Conservation (phyloP, 2,797 vertebrate genomes). For the Prunella strophiata region DNA sequence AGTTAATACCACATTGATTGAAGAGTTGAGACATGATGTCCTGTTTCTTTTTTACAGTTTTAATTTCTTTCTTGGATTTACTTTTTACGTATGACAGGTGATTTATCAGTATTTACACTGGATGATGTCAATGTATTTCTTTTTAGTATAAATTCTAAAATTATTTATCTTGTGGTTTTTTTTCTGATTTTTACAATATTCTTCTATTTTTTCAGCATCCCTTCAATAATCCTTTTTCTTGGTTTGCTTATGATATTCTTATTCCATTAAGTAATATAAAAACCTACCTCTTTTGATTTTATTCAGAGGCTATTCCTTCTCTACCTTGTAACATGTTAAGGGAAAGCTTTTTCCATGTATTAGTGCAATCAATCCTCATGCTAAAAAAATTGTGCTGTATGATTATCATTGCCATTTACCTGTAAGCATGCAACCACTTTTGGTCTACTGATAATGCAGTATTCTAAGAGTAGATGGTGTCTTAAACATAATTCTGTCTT, state of each 20-base stretch:
- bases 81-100: background rate
- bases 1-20: background rate
- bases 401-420: background rate
- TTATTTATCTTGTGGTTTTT: background rate
- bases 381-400: background rate
- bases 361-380: background rate
- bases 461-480: background rate
- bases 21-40: background rate
- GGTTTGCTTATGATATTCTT: background rate
- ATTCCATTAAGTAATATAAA: background rate
- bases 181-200: background rate
- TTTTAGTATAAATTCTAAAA: background rate
- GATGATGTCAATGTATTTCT: background rate
- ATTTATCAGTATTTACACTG: background rate
- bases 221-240: background rate
- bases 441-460: background rate
- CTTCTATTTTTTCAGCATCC: background rate
- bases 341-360: background rate
- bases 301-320: background rate
- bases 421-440: background rate
- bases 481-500: background rate
- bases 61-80: background rate
- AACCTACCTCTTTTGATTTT: background rate
- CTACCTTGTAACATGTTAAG: background rate
- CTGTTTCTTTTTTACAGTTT: background rate